These are phyloP conservation scores for Amphibalanus amphitrite DNA, from an alignment of 1,140 invertebrate species.

Conservation along the genomic window DNA sequence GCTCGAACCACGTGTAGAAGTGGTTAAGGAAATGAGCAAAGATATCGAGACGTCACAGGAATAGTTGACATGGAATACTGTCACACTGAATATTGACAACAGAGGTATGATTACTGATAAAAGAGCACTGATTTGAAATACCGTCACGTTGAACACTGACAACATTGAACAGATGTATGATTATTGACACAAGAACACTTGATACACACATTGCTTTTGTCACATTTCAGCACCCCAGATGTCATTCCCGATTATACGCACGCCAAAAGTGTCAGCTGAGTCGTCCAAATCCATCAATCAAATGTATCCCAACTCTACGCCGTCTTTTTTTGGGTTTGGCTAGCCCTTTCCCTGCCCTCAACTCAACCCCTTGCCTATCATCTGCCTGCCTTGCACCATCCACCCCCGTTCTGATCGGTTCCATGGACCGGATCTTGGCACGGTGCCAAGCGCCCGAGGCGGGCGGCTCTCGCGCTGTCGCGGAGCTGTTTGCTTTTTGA, in stretches of 20 bases:
- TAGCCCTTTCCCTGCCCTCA: too few species aligned
- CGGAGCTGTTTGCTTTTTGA: constrained; percentile 2
- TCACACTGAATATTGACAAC: not conserved
- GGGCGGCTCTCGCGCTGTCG: not conserved
- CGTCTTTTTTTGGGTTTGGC: not conserved
- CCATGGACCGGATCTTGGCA: too few species aligned
- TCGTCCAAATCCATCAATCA: too few species aligned
- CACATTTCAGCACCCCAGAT: too few species aligned
- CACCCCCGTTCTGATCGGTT: too few species aligned
- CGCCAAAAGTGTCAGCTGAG: too few species aligned
- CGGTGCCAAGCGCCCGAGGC: not conserved
- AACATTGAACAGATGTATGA: not conserved
- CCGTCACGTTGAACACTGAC: not conserved
- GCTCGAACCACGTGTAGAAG: constrained; percentile 85
- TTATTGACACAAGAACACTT: too few species aligned
- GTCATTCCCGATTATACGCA: too few species aligned
- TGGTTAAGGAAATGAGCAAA: constrained; percentile 14
- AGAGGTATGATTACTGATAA: not conserved
- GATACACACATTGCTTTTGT: too few species aligned
- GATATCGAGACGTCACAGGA: not conserved
- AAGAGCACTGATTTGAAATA: not conserved
- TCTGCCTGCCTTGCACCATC: too few species aligned
- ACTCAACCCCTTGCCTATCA: too few species aligned
- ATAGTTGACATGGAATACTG: not conserved
- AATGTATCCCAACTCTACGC: too few species aligned